phyloP scores from a whole-genome alignment of 2,888 invertebrate genomes.

The Villa cingulata region DNA sequence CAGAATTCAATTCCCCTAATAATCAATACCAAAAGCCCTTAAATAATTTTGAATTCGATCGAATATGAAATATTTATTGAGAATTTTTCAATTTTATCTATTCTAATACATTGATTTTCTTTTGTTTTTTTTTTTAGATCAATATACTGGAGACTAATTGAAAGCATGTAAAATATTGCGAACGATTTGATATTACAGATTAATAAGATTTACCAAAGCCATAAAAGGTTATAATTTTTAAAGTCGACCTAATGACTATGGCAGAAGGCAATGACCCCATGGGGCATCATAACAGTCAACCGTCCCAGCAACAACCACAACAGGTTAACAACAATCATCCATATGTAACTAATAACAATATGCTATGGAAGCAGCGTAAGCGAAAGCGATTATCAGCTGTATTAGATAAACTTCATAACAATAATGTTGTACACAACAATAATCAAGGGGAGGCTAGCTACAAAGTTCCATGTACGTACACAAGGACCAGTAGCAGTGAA shows the following conservation, averaged over 20 bases:
- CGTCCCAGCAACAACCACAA: slow-evolving; percentile 22
- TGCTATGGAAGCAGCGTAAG: slow-evolving; percentile 55
- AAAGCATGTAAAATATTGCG: too few relatives aligned
- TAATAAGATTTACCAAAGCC: too few relatives aligned
- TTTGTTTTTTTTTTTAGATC: not conserved
- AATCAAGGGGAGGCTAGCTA: slow-evolving; percentile 16
- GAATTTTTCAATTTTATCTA: too few relatives aligned
- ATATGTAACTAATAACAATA: slow-evolving; percentile 47
- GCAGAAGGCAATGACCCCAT: slow-evolving; percentile 52
- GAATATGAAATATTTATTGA: too few relatives aligned
- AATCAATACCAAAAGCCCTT: too few relatives aligned
- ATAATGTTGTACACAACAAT: slow-evolving; percentile 33
- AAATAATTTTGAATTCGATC: too few relatives aligned
- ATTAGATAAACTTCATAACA: slow-evolving; percentile 55
- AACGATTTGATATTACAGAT: too few relatives aligned
- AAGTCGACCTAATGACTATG: slow-evolving; percentile 52
- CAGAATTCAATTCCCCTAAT: too few relatives aligned
- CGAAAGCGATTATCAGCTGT: slow-evolving; percentile 67
- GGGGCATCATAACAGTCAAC: slow-evolving; percentile 36
- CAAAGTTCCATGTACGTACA: slow-evolving; percentile 9
- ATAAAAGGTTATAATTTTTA: not conserved
- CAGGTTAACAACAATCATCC: slow-evolving; percentile 44
- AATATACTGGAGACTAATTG: not conserved
- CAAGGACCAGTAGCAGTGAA: slow-evolving; percentile 23
- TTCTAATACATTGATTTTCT: not conserved